phyloP scores from a whole-genome alignment of 1,140 invertebrate genomes.

The Lepidotrigona ventralis region DNA sequence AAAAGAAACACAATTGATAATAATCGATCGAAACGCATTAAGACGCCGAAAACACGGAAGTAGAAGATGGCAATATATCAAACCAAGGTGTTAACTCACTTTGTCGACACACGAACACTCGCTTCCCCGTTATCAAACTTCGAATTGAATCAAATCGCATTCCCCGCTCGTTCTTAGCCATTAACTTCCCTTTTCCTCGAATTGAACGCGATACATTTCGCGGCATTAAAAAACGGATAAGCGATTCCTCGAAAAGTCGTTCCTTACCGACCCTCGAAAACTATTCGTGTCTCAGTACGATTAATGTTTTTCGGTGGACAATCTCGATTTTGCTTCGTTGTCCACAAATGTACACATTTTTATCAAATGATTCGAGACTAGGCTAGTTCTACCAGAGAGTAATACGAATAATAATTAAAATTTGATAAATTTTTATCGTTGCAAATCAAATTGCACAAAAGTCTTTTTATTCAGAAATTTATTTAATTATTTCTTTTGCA shows the following conservation, averaged over 20 bases:
- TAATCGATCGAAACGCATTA: background rate
- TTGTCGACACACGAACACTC: background rate
- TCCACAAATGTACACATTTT: conserved; percentile 16
- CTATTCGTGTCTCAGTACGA: conserved; percentile 1
- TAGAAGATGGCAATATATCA: background rate
- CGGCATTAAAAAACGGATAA: conserved; percentile 7
- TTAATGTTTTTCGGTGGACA: conserved; percentile 35
- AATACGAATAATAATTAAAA: too few species aligned
- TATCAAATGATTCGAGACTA: too few species aligned
- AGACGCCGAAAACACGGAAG: background rate
- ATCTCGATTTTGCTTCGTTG: conserved; percentile 16
- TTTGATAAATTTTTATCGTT: too few species aligned
- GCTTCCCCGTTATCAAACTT: background rate
- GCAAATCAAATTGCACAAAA: too few species aligned
- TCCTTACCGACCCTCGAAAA: background rate
- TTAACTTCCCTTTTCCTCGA: background rate
- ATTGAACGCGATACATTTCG: conserved; percentile 12
- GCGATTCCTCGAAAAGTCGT: conserved; percentile 11
- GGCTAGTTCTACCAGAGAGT: too few species aligned
- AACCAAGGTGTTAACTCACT: background rate
- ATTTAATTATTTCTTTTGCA: too few species aligned
- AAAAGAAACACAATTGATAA: too few species aligned
- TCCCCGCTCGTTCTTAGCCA: background rate
- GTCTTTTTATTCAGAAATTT: too few species aligned
- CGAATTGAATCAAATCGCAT: background rate